Percentiles rank a stretch among this genome's conserved stretches.
These are phyloP conservation scores for Anguilla megastoma DNA, from an alignment of 2,797 vertebrate genomes.

Conservation along the genomic window DNA sequence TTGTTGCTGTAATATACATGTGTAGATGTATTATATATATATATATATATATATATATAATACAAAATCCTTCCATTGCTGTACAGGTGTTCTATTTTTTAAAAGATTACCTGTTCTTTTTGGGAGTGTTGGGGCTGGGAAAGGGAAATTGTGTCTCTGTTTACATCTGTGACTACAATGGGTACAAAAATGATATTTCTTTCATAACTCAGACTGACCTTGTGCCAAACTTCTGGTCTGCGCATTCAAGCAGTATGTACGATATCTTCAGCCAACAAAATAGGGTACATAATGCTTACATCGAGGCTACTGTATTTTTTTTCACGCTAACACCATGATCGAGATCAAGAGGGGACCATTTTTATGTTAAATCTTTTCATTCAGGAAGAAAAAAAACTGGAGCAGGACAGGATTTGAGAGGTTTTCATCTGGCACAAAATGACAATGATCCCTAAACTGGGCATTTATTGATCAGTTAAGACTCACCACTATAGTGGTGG, in stretches of 20 bases:
- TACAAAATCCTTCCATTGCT: constrained; percentile 68
- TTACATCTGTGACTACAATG: constrained; percentile 72
- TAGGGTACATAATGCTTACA: constrained; percentile 65
- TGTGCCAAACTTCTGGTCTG: constrained; percentile 77
- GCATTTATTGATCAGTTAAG: background rate
- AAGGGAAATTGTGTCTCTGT: constrained; percentile 75
- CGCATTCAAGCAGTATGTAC: constrained; percentile 75
- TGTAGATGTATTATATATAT: constrained; percentile 63
- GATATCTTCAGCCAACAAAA: constrained; percentile 70
- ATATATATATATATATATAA: constrained; percentile 62
- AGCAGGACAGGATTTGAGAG: background rate
- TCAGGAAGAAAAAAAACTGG: background rate
- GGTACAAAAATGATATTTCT: constrained; percentile 58
- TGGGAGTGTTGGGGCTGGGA: constrained; percentile 63
- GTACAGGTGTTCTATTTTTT: constrained; percentile 74
- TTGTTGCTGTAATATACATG: constrained; percentile 71
- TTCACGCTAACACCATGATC: constrained; percentile 46
- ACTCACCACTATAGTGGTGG: background rate
- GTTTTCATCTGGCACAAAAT: background rate
- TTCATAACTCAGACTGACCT: constrained; percentile 73
- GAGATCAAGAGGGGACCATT: background rate
- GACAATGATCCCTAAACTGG: background rate
- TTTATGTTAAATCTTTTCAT: background rate
- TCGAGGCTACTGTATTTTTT: constrained; percentile 68
- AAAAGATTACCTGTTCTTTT: constrained; percentile 63